Base-by-base conservation (phyloP, 1,140 invertebrate species). In the Rhagoletis pomonella region DNA sequence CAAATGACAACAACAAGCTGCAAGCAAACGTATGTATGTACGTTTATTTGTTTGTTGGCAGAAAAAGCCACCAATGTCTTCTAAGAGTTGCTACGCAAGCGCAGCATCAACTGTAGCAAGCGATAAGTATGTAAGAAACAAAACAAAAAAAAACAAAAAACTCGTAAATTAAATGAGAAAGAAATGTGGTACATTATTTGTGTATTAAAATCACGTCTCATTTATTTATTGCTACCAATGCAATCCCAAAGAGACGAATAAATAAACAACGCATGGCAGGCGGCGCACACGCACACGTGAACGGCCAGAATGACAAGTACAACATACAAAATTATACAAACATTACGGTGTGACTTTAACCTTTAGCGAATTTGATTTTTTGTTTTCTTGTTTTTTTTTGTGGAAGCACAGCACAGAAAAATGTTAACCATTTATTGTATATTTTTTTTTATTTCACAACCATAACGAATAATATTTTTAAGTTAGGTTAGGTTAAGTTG, bases 171-270 rank as follows among this genome's bases (percentile, higher is more conserved):
- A 91, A 89, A 89, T 90, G 89, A 86, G 73, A 89, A 89, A 86
- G 60, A 86, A 86, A 86, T 86, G 84, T 85, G 84, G 84, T 62
- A 62, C 84, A 85, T 85, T 92, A 92, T 92, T 92, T 92, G 90
- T 91, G 90, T 92, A 92, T 92, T 92, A 90, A 92, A 92, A 92
- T 91, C 91, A 92, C 91, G 91, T 92, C 90, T 92, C 91, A 92
- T 92, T 92, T 92, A 92, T 92, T 92, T 92, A 92, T 92, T 92
- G 90, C 91, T 91, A 88, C 90, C 87, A 91, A 91, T 90, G 88
- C 84, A 89, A 86, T 89, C 77, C 87, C 73, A 81, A 81, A 81
- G 73, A 81, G 73, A 81, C 73, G 50, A 81, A 81, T 81, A 81
- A 81, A 81, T 81, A 81, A 55, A 55, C 17, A 55, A 55, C 73